Evolutionary conservation across 2,113 vertebrate species (phyloP).

Genomic region (Psilopsiagon aymara): DNA sequence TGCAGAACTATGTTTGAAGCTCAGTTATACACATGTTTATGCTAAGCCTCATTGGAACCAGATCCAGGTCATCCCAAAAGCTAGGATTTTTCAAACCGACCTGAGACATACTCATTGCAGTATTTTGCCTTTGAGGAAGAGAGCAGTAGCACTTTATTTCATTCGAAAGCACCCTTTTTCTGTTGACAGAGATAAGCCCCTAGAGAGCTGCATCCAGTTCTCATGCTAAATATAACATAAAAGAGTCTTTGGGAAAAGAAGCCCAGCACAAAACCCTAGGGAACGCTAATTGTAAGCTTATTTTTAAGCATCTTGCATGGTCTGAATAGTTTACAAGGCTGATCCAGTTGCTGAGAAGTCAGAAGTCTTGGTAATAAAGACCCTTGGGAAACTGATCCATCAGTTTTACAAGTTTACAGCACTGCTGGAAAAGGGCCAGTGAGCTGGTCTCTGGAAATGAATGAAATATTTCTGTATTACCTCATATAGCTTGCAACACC

Average conservation of each 20-base stretch:
- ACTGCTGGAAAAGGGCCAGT: conserved; percentile 20
- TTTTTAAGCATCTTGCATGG: conserved; percentile 18
- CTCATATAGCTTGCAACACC: conserved; percentile 33
- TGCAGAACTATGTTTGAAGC: background rate
- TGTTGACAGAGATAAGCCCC: conserved; percentile 21
- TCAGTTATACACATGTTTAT: background rate
- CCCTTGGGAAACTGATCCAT: conserved; percentile 45
- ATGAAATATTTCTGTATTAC: conserved; percentile 47
- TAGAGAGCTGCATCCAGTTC: background rate
- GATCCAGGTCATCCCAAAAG: background rate
- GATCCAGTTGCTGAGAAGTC: conserved; percentile 38
- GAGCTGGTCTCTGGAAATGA: conserved; percentile 34
- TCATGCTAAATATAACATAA: conserved; percentile 19
- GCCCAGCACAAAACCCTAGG: background rate
- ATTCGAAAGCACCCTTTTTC: background rate
- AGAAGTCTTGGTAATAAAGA: conserved; percentile 30
- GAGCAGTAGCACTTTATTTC: background rate
- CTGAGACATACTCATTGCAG: background rate
- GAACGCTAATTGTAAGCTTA: conserved; percentile 7
- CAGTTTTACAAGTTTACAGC: conserved; percentile 39
- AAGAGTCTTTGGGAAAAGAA: conserved; percentile 18
- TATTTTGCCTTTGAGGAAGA: background rate
- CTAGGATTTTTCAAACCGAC: background rate
- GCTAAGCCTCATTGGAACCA: background rate
- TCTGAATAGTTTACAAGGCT: conserved; percentile 13